Percentiles rank a stretch among this genome's conserved stretches.
These are phyloP conservation scores for Poecile atricapillus DNA, from an alignment of 2,113 vertebrate genomes.

Conservation along the genomic window DNA sequence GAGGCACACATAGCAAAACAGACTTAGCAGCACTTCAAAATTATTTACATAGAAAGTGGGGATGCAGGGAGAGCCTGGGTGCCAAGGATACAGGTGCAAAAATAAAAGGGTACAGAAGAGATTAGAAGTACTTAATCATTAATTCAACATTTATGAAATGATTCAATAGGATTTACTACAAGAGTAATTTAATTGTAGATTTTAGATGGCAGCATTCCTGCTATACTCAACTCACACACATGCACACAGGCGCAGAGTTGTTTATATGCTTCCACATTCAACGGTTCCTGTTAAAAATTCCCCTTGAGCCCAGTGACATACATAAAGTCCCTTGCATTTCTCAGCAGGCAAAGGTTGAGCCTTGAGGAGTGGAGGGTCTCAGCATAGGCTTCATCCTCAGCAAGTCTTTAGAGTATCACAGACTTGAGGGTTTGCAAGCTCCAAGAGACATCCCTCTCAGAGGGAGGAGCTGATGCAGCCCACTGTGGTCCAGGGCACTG, in stretches of 20 bases:
- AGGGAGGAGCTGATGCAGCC: background rate
- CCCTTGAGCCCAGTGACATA: background rate
- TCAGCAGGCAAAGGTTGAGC: background rate
- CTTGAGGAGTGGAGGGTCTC: background rate
- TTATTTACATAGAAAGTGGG: background rate
- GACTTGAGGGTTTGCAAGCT: background rate
- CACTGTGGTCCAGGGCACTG: background rate
- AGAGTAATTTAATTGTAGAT: background rate
- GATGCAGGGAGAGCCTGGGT: background rate
- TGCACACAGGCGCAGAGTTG: background rate
- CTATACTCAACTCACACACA: fast-evolving
- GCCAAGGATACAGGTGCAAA: background rate
- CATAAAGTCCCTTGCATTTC: background rate
- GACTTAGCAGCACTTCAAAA: background rate
- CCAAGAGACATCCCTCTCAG: fast-evolving
- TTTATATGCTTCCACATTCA: background rate
- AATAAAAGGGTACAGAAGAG: background rate
- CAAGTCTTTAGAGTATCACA: background rate
- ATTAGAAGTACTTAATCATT: background rate
- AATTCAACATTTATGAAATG: background rate
- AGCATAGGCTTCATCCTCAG: background rate
- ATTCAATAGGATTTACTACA: background rate
- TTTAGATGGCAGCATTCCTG: background rate
- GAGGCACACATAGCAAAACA: background rate
- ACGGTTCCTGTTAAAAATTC: background rate